A percentile compares a stretch with the other conserved stretches of the same genome.
These are phyloP conservation scores for Julus scandinavius DNA, from an alignment of 2,888 invertebrate genomes.

Conservation along the genomic window DNA sequence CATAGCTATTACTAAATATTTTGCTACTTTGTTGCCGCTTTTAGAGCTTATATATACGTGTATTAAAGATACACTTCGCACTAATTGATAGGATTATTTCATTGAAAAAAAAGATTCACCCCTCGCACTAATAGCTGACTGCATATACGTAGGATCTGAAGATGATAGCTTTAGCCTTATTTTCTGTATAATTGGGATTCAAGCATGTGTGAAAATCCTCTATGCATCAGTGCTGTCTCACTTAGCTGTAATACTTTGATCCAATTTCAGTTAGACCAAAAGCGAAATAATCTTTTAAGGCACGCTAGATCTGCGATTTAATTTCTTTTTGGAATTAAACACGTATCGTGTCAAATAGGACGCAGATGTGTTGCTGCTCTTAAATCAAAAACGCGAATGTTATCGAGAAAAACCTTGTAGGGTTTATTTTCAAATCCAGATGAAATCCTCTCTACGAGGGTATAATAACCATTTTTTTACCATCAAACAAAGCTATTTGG, in stretches of 20 bases:
- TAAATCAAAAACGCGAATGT: too few species aligned
- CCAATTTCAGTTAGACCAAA: constrained; percentile 10
- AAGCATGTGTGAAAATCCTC: neutral
- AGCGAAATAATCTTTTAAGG: neutral
- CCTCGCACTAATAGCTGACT: neutral
- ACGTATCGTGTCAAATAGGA: neutral
- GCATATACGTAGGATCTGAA: too few species aligned
- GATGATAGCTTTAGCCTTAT: neutral
- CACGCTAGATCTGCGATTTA: neutral
- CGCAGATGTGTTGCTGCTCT: neutral
- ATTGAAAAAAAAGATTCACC: neutral
- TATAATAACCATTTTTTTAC: neutral
- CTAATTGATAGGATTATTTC: constrained; percentile 24
- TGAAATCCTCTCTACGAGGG: neutral
- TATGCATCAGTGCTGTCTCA: constrained; percentile 21
- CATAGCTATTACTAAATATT: neutral
- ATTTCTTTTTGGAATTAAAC: neutral
- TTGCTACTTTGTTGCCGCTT: neutral
- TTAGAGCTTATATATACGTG: neutral
- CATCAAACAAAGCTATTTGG: neutral
- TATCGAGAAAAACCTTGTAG: neutral
- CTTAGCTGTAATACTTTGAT: neutral
- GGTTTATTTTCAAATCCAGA: constrained; percentile 12
- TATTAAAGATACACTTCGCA: neutral
- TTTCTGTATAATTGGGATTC: constrained; percentile 5